Base-by-base conservation (phyloP, 2,888 invertebrate species). In the Scaptomyza parva region DNA sequence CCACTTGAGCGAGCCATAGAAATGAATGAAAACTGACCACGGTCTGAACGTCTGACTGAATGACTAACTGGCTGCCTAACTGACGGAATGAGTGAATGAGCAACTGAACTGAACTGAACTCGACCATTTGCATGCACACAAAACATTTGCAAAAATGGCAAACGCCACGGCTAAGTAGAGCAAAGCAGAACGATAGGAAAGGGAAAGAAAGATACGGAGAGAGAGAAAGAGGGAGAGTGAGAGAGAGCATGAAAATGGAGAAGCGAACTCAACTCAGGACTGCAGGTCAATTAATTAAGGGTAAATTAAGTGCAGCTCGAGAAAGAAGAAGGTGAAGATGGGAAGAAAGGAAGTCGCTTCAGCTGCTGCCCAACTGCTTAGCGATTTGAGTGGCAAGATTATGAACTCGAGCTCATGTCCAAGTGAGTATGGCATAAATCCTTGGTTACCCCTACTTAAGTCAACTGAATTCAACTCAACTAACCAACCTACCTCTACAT, bases 271-370 rank as follows among this genome's bases (percentile, higher is more conserved):
- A 41, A 78, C 77, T 86, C 50, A 37, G 37, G 70, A 76, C 82
- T 86, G 82, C 86, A 86, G 85, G 82, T 86, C 82, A 83, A 86
- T 83, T 83, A 83, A 83, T 83, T 83, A 83, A 77, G 82, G 84
- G 78, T 86, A 83, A 83, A 83, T 83, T 83, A 83, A 83, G 82
- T 86, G 85, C 82, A 83, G 74, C 72, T 71, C 68, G 41, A 20
- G 30, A 18, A 57, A 45, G 40, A 70, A 6, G 30, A 30, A 6
- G 30, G 12, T 3, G 11, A 12, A 30, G 35, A 14, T 9, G 37
- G 1, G 9, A 9, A 9, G 37, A 54, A 53, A 64, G 60, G 41
- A 62, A 62, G 62, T 60, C 57, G 41, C 50, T 41, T n/a, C 39
- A 37, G 63, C 60, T 40, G 43, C 58, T 63, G 61, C 68, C 52